Evolutionary conservation across 2,113 vertebrate species (phyloP).

Genomic region (Cyanistes caeruleus): DNA sequence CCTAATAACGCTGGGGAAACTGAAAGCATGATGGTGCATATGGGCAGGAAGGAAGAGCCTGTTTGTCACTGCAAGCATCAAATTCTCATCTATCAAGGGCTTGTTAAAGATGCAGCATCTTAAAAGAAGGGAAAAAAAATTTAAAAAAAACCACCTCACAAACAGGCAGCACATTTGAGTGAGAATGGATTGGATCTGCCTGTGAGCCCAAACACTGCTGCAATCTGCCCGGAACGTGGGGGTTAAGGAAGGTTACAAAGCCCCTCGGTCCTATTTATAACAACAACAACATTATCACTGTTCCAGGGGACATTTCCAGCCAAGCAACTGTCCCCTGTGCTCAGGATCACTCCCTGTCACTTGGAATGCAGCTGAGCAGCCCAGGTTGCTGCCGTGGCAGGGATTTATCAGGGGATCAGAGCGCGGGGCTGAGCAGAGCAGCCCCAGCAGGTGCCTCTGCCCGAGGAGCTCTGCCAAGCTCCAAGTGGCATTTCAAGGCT

Average conservation of each 20-base stretch:
- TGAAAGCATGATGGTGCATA: constrained; percentile 80
- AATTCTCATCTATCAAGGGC: constrained; percentile 75
- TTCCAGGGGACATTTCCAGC: not conserved
- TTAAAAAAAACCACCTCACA: not conserved
- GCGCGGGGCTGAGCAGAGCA: not conserved
- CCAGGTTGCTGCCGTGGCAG: not conserved
- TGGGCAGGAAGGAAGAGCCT: constrained; percentile 85
- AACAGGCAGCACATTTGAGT: not conserved
- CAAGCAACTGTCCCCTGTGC: not conserved
- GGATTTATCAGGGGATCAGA: not conserved
- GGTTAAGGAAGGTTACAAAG: constrained; percentile 3
- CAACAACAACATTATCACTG: not conserved
- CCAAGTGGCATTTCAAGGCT: not conserved
- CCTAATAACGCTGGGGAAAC: constrained; percentile 83
- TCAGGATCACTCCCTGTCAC: not conserved
- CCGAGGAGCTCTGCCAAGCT: not conserved
- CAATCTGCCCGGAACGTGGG: not conserved
- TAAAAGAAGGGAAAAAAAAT: not conserved
- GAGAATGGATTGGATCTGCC: not conserved
- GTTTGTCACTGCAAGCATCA: constrained; percentile 82
- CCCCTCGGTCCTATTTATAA: not conserved
- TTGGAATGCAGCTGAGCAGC: not conserved
- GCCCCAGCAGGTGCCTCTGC: not conserved
- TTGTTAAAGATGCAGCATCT: constrained; percentile 70
- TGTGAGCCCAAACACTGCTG: not conserved